Evolutionary conservation across 2,888 invertebrate genomes (phyloP), one percentile per base, ranked within the genome.

Genomic region (Lottia gigantea): DNA sequence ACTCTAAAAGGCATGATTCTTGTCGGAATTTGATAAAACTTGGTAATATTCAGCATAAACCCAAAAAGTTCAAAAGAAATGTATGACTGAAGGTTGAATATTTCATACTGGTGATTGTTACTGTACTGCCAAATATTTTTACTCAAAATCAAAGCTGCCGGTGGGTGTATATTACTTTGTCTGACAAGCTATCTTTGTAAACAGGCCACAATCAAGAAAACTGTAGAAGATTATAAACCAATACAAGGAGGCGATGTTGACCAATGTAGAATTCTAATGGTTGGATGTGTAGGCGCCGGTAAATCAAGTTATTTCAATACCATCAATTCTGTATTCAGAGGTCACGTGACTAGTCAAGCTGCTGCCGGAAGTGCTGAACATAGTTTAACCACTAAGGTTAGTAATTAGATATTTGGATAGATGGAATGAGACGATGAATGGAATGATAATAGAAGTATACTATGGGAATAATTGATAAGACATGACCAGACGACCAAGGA

Each of bases 291-390:
- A 14, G 75, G 75, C 6, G 68, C 73, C 0, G 75, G 75, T n/a
- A 75, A 75, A 63, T 73, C 75, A n/a, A 81, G 81, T 71, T 80
- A 77, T 70, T 80, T 75, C 71, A 81, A 81, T 65, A 81, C 78
- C 25, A 74, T 80, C 26, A 79, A 78, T 74, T 80, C 80, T 8
- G 73, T 80, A 25, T 79, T 78, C 72, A 70, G 78, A 8, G 81
- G 79, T 61, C 77, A 77, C 46, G 74, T 81, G n/a, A 76, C 80
- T 15, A 75, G 76, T 62, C 80, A 77, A 64, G 81, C 81, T 16
- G 67, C 74, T 31, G 74, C 75, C 62, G 81, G 81, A 40, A 77
- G 75, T 62, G 76, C 79, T 0, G 79, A 78, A 47, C 80, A 80
- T 66, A 80, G 81, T 64, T 67, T 81, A 3, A 81, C 81, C 8